Evolutionary conservation across 2,113 vertebrate genomes (phyloP).

Genomic region (Eulacestoma nigropectus): DNA sequence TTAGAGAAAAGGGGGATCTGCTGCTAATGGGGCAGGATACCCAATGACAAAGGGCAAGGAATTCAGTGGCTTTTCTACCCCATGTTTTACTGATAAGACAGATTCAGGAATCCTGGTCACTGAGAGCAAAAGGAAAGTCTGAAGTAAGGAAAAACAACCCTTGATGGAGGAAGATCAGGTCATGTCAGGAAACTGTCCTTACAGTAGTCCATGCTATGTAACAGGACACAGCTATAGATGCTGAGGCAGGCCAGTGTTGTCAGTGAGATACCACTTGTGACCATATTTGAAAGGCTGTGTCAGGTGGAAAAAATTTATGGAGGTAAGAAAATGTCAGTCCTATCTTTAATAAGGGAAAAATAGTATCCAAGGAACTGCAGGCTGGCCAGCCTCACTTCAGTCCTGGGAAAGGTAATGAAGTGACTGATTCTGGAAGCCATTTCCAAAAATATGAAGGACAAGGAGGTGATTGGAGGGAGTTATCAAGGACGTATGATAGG

Average conservation of each 20-base stretch:
- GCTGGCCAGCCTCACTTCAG: background rate
- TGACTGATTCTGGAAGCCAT: background rate
- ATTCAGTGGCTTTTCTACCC: background rate
- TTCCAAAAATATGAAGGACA: background rate
- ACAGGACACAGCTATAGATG: background rate
- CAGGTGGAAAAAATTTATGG: background rate
- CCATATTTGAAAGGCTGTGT: background rate
- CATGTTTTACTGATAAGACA: background rate
- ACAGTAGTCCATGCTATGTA: background rate
- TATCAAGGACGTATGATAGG: fast-evolving
- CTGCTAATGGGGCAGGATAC: background rate
- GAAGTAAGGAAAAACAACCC: background rate
- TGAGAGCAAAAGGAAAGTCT: background rate
- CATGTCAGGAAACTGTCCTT: background rate
- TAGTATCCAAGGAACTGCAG: background rate
- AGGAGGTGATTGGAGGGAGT: background rate
- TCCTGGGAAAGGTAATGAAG: background rate
- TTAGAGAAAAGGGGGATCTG: background rate
- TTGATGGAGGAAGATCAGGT: background rate
- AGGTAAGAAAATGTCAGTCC: background rate
- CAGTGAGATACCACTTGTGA: background rate
- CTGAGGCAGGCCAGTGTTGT: background rate
- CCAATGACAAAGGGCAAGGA: background rate
- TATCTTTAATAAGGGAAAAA: background rate
- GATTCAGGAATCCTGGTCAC: background rate